Evolutionary conservation across 53 echinoderm and acorn worm species (phyloP).

Genomic region (Crossaster papposus): DNA sequence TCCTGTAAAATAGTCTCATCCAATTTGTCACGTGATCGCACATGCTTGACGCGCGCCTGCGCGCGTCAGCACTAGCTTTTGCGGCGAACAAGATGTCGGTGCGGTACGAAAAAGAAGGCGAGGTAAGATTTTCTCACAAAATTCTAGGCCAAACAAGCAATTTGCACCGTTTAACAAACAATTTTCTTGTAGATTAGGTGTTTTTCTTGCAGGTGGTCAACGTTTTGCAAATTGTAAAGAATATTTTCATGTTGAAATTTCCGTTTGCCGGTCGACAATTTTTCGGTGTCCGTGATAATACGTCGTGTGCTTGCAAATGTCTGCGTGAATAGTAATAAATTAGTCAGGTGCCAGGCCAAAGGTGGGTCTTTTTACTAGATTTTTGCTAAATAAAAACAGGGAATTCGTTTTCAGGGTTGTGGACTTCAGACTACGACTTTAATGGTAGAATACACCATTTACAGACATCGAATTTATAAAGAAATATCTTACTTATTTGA

Average conservation of each 20-base stretch:
- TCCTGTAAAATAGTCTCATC: constrained; percentile 14
- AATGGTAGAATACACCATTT: too few relatives aligned
- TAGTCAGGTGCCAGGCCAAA: constrained; percentile 7
- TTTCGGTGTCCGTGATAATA: not conserved
- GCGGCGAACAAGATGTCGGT: constrained; percentile 69
- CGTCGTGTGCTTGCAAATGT: too few relatives aligned
- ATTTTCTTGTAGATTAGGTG: constrained; percentile 24
- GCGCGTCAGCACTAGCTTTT: constrained; percentile 22
- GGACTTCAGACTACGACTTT: not conserved
- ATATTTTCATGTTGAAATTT: constrained; percentile 22
- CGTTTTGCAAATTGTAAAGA: not conserved
- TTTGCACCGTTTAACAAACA: not conserved
- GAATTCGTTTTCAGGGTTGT: not conserved
- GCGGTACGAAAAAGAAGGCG: constrained; percentile 63
- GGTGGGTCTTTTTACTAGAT: not conserved
- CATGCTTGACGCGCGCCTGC: constrained; percentile 26
- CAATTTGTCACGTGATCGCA: constrained; percentile 49
- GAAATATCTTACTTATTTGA: too few relatives aligned
- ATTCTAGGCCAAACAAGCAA: not conserved
- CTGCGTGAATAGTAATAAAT: not conserved
- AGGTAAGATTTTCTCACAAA: constrained; percentile 60
- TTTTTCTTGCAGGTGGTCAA: constrained; percentile 12
- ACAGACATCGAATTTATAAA: too few relatives aligned
- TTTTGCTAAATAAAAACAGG: not conserved
- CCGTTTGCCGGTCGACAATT: constrained; percentile 40